phyloP scores from a whole-genome alignment of 2,797 vertebrate genomes.

The Smutsia gigantea region DNA sequence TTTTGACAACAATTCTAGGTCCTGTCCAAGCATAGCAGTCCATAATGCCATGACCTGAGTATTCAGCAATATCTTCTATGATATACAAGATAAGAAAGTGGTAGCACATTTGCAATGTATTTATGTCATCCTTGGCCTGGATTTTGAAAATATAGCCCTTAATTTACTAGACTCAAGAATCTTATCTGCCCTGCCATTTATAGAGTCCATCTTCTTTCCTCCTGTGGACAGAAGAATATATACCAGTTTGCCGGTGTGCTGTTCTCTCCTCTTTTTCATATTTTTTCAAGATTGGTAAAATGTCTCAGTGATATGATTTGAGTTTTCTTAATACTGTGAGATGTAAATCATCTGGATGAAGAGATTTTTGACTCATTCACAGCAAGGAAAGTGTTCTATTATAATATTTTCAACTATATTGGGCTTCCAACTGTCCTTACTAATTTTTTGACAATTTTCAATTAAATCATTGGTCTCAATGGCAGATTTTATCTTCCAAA shows the following conservation, averaged over 20 bases:
- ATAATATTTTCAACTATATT: slow-evolving; percentile 17
- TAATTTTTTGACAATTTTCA: not conserved
- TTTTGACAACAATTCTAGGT: not conserved
- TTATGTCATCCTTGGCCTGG: not conserved
- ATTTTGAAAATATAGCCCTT: slow-evolving; percentile 45
- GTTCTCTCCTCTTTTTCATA: not conserved
- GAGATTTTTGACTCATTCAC: not conserved
- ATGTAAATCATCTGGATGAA: not conserved
- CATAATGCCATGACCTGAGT: not conserved
- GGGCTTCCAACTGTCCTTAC: not conserved
- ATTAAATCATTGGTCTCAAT: not conserved
- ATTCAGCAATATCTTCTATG: not conserved
- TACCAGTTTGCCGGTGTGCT: not conserved
- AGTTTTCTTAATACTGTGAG: not conserved
- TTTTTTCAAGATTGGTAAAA: slow-evolving; percentile 23
- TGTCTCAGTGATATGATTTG: not conserved
- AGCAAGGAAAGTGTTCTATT: not conserved
- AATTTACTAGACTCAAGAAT: slow-evolving; percentile 23
- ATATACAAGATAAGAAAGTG: not conserved
- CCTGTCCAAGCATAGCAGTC: not conserved
- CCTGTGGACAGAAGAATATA: not conserved
- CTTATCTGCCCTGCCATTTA: slow-evolving; percentile 35
- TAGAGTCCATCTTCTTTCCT: not conserved
- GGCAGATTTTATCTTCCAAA: slow-evolving; percentile 33
- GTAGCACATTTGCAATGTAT: not conserved